These are phyloP conservation scores for Paramisgurnus dabryanus DNA, from an alignment of 2,113 vertebrate species.

Conservation along the genomic window DNA sequence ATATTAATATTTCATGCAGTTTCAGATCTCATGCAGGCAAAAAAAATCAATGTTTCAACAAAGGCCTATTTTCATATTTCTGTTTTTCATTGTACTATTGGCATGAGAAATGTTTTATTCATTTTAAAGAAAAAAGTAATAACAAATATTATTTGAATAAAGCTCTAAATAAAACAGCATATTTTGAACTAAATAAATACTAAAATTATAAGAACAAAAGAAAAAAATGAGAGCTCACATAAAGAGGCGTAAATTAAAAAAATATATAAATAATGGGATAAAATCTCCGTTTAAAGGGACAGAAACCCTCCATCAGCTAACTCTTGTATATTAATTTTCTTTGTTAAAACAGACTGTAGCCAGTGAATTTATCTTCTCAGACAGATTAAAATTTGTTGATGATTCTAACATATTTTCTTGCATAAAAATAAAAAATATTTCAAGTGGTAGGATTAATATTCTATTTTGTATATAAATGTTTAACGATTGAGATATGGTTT, in stretches of 20 bases:
- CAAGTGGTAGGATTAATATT: neutral
- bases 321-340: neutral
- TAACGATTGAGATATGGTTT: constrained; percentile 27
- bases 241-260: neutral
- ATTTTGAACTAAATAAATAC: neutral
- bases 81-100: neutral
- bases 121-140: neutral
- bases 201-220: neutral
- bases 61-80: neutral
- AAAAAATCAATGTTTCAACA: neutral
- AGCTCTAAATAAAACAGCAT: neutral
- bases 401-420: neutral
- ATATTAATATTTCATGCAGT: neutral
- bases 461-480: constrained; percentile 20
- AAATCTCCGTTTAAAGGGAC: neutral
- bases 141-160: neutral
- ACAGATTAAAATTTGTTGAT: neutral
- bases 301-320: neutral
- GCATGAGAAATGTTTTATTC: neutral
- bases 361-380: neutral
- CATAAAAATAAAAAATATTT: neutral
- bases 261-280: too few species aligned
- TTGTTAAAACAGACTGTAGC: constrained; percentile 6
- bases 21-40: neutral
- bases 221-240: neutral